These are phyloP conservation scores for Eucidaris tribuloides DNA, from an alignment of 35 echinoderm and acorn worm genomes.

Conservation along the genomic window DNA sequence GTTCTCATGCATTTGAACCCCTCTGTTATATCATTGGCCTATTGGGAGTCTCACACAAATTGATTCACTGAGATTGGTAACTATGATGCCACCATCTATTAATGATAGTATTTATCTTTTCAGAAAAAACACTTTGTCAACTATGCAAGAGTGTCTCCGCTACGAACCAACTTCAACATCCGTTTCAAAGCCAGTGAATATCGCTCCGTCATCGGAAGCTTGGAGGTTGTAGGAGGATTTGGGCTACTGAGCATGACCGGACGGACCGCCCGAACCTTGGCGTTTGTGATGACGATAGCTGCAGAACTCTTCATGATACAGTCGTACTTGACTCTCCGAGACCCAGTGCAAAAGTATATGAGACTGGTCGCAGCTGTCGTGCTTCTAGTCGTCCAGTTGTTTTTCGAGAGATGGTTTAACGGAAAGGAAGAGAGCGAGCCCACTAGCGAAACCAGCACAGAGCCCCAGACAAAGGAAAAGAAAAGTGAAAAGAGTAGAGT, in stretches of 20 bases:
- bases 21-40: too few relatives aligned
- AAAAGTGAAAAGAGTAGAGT: background rate
- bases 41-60: too few relatives aligned
- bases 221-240: conserved; percentile 75
- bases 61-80: too few relatives aligned
- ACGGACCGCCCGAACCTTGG: background rate
- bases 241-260: conserved; percentile 54
- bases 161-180: conserved; percentile 51
- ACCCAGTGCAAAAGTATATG: conserved; percentile 1
- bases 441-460: background rate
- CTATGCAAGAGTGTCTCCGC: conserved; percentile 72
- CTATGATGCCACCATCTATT: too few relatives aligned
- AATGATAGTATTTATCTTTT: too few relatives aligned
- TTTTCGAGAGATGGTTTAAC: conserved; percentile 13
- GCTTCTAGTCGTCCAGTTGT: background rate
- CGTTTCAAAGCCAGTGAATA: conserved; percentile 68
- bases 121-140: conserved; percentile 95
- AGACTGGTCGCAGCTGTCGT: background rate
- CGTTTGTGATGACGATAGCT: background rate
- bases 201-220: conserved; percentile 57
- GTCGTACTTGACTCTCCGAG: background rate
- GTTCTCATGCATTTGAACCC: too few relatives aligned
- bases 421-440: background rate
- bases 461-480: background rate
- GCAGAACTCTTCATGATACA: conserved; percentile 28